Percentiles rank a stretch among this genome's conserved stretches.
These are phyloP conservation scores for Dioctria linearis DNA, from an alignment of 2,888 invertebrate species.

Conservation along the genomic window DNA sequence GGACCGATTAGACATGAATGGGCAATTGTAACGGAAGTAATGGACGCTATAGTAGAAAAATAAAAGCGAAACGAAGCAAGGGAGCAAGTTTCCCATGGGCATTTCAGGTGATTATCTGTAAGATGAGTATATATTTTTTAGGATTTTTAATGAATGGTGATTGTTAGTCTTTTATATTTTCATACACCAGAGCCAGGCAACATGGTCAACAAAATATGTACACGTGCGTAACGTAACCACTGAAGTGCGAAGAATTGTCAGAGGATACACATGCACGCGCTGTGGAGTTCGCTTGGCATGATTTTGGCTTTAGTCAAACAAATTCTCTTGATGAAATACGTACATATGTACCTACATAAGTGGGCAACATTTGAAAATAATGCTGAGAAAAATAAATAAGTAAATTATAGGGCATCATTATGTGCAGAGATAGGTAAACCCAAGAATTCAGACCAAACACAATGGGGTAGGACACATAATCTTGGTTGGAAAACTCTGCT, in stretches of 20 bases:
- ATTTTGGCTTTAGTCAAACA: slow-evolving; percentile 50
- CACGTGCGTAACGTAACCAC: slow-evolving; percentile 26
- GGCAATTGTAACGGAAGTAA: slow-evolving; percentile 52
- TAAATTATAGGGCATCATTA: too few relatives aligned
- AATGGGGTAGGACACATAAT: too few relatives aligned
- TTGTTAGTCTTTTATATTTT: neutral
- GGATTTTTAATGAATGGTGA: slow-evolving; percentile 44
- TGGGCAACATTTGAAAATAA: too few relatives aligned
- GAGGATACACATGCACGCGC: neutral
- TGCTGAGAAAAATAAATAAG: too few relatives aligned
- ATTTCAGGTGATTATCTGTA: slow-evolving; percentile 16
- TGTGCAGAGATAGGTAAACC: too few relatives aligned
- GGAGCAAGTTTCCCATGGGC: too few relatives aligned
- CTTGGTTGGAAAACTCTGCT: too few relatives aligned
- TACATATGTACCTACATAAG: too few relatives aligned
- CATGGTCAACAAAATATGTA: neutral
- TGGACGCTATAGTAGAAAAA: slow-evolving; percentile 9
- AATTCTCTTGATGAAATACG: too few relatives aligned
- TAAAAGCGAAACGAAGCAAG: neutral
- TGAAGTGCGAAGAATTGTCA: neutral
- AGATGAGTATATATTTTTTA: slow-evolving; percentile 1
- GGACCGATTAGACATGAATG: slow-evolving; percentile 49
- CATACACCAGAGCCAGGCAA: neutral
- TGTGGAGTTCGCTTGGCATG: slow-evolving; percentile 24
- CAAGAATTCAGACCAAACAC: too few relatives aligned